Evolutionary conservation across 2,888 invertebrate genomes (phyloP).

Genomic region (Hemaris fuciformis): DNA sequence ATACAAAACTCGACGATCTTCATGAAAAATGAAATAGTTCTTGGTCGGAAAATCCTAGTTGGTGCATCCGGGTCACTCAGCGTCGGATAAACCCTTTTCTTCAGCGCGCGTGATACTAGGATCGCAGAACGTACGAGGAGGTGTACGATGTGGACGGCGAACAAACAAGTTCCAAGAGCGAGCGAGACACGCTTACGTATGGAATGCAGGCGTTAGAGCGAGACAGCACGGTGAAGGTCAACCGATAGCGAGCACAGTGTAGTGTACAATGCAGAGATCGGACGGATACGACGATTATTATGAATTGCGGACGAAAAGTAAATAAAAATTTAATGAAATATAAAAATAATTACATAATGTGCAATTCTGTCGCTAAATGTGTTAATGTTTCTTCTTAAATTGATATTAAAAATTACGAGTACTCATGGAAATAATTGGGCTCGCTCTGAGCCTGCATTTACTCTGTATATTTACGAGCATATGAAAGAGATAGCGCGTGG

Average conservation of each 20-base stretch:
- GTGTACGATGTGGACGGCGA: conserved; percentile 44
- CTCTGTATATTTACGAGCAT: conserved; percentile 8
- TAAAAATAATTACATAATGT: too few relatives aligned
- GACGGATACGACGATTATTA: too few relatives aligned
- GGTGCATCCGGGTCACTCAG: conserved; percentile 63
- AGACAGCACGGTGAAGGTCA: conserved; percentile 72
- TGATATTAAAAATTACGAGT: neutral
- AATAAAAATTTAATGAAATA: too few relatives aligned
- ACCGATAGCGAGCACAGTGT: conserved; percentile 67
- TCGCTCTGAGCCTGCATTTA: neutral
- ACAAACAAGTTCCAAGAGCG: conserved; percentile 44
- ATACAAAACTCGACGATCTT: conserved; percentile 1
- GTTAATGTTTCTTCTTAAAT: too few relatives aligned
- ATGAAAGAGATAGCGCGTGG: conserved; percentile 37
- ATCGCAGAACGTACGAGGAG: conserved; percentile 63
- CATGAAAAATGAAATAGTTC: conserved; percentile 22
- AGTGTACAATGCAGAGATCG: conserved; percentile 40
- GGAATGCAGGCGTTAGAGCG: conserved; percentile 68
- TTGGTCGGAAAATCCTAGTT: conserved; percentile 73
- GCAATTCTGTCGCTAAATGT: too few relatives aligned
- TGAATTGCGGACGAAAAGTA: too few relatives aligned
- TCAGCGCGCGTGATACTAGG: conserved; percentile 82
- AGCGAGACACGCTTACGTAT: conserved; percentile 57
- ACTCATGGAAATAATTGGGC: conserved; percentile 11
- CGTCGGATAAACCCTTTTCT: conserved; percentile 82